phyloP scores from a whole-genome alignment of 2,113 vertebrate species.

The Gallinago paraguaiae region DNA sequence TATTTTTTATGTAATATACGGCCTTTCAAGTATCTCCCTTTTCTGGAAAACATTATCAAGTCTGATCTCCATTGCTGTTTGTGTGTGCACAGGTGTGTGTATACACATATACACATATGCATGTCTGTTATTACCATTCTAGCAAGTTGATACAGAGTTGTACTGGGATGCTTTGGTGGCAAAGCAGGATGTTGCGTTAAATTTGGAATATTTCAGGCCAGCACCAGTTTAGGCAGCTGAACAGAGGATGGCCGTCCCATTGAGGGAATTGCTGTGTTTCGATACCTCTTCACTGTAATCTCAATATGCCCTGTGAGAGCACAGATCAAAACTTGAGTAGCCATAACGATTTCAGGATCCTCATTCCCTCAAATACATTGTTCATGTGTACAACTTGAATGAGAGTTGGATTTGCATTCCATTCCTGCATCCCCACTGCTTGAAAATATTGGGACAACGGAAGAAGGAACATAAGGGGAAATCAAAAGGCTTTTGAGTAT shows the following conservation, averaged over 20 bases:
- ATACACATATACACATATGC: too few species aligned
- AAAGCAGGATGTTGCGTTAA: background rate
- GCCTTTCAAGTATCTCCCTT: background rate
- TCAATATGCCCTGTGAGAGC: background rate
- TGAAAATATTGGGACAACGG: background rate
- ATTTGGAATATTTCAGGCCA: background rate
- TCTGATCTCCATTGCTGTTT: background rate
- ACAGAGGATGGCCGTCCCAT: background rate
- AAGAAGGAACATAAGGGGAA: background rate
- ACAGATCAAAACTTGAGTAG: background rate
- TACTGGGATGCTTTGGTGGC: background rate
- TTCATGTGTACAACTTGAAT: background rate
- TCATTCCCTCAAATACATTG: background rate
- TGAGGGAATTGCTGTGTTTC: background rate
- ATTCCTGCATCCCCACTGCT: background rate
- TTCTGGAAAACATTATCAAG: background rate
- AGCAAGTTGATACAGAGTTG: background rate
- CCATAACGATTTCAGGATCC: fast-evolving
- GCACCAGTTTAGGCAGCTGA: background rate
- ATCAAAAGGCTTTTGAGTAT: background rate
- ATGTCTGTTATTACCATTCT: background rate
- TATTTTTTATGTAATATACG: background rate
- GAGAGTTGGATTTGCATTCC: background rate
- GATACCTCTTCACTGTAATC: background rate
- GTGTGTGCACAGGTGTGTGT: fast-evolving